Conservation (phyloP, 2,113 vertebrate genomes). For the Phylloscopus trochiloides region DNA sequence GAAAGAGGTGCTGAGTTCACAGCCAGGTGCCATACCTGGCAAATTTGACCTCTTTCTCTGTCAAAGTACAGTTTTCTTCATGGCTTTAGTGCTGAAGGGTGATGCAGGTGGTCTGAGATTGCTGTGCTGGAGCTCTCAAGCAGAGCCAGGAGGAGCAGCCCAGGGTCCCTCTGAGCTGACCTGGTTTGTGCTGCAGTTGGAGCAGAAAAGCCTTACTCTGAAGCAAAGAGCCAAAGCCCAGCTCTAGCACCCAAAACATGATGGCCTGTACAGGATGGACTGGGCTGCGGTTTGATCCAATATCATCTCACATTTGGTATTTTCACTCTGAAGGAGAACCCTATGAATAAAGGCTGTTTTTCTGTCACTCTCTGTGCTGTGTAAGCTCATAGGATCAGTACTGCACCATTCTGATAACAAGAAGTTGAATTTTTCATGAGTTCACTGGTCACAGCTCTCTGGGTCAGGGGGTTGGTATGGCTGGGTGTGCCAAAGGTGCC, state of each 20-base stretch:
- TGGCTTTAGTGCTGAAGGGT: neutral
- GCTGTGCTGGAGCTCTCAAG: neutral
- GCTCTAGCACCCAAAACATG: neutral
- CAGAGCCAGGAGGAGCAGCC: neutral
- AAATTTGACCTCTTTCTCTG: neutral
- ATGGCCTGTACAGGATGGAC: accelerated
- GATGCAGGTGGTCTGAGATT: neutral
- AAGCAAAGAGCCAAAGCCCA: neutral
- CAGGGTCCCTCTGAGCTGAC: neutral
- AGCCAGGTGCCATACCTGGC: neutral
- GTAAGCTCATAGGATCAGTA: neutral
- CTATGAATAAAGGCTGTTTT: neutral
- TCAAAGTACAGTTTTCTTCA: neutral
- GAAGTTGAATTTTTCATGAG: neutral
- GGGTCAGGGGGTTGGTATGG: neutral
- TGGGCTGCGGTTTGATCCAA: accelerated
- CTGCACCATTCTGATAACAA: neutral
- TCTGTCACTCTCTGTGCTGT: accelerated
- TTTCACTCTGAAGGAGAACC: neutral
- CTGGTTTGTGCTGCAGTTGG: neutral
- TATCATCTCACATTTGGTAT: neutral
- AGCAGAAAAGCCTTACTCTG: neutral
- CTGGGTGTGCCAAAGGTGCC: neutral
- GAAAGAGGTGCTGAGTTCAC: neutral
- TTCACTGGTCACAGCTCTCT: neutral